Percentiles rank a stretch among this genome's conserved stretches.
Evolutionary conservation across 2,113 vertebrate genomes (phyloP).

Genomic region (Corythaeola cristata): DNA sequence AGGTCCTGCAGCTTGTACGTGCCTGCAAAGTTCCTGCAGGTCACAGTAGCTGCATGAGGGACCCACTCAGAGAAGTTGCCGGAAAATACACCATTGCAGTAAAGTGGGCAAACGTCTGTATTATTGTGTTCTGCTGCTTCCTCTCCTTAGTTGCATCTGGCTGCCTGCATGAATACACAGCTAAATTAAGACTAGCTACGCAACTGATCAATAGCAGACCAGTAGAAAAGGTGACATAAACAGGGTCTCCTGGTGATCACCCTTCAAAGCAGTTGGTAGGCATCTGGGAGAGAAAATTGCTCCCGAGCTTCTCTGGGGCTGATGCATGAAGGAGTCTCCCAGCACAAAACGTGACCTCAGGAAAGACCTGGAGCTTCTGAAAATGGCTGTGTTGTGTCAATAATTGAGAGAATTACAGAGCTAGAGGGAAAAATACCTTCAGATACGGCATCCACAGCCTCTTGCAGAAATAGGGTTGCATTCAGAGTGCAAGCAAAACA

Average conservation of each 20-base stretch:
- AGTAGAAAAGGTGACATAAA: not conserved
- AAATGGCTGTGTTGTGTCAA: not conserved
- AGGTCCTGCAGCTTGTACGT: not conserved
- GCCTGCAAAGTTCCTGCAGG: not conserved
- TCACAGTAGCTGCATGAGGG: not conserved
- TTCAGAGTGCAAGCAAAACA: not conserved
- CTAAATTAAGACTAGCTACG: not conserved
- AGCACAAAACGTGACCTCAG: not conserved
- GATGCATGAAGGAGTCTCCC: accelerated
- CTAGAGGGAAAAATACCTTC: not conserved
- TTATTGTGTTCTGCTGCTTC: not conserved
- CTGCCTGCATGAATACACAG: not conserved
- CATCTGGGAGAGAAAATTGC: not conserved
- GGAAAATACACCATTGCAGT: not conserved
- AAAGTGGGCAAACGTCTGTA: not conserved
- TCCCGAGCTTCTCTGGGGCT: not conserved
- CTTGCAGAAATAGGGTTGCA: not conserved
- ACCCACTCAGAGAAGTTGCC: not conserved
- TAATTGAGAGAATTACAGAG: not conserved
- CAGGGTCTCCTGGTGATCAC: not conserved
- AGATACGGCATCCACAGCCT: not conserved
- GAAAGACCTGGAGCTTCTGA: not conserved
- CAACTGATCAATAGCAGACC: not conserved
- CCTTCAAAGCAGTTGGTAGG: not conserved
- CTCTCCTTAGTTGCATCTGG: not conserved